Percentiles rank a stretch among this genome's conserved stretches.
phyloP scores from a whole-genome alignment of 1,140 invertebrate species.

The Proctacanthus coquilletti region DNA sequence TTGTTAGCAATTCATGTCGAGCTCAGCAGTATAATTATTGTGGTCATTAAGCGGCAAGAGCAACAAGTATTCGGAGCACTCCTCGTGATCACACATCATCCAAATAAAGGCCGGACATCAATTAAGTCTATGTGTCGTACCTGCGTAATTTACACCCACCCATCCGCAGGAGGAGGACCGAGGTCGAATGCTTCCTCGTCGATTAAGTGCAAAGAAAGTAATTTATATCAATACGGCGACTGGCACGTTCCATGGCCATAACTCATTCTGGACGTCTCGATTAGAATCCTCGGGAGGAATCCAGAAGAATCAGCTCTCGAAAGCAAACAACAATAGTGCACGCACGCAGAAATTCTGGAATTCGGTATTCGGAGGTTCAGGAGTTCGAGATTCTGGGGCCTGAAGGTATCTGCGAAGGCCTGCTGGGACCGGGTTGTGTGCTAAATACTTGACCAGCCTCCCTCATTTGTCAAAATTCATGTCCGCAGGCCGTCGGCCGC shows the following conservation, averaged over 20 bases:
- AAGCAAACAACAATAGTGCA: conserved; percentile 1
- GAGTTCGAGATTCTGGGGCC: too few species aligned
- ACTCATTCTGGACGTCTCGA: conserved; percentile 1
- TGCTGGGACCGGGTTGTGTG: not conserved
- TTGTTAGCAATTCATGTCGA: too few species aligned
- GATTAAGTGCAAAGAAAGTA: conserved; percentile 2
- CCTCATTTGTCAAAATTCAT: conserved; percentile 4
- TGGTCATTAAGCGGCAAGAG: too few species aligned
- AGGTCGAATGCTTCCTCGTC: not conserved
- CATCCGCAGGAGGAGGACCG: too few species aligned
- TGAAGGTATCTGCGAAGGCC: too few species aligned
- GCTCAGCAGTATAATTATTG: too few species aligned
- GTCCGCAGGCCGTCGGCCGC: conserved; percentile 1
- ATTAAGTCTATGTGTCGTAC: too few species aligned
- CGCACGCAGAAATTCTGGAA: not conserved
- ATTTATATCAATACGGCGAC: conserved; percentile 2
- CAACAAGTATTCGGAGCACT: too few species aligned
- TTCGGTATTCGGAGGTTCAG: too few species aligned
- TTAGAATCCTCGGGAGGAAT: conserved; percentile 3
- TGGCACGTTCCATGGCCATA: not conserved
- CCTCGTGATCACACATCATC: too few species aligned
- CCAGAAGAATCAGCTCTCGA: not conserved
- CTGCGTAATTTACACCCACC: too few species aligned
- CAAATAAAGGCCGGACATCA: too few species aligned
- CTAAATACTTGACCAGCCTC: conserved; percentile 4